These are phyloP conservation scores for Cephus pygmeus DNA, from an alignment of 2,888 invertebrate species.

Conservation along the genomic window DNA sequence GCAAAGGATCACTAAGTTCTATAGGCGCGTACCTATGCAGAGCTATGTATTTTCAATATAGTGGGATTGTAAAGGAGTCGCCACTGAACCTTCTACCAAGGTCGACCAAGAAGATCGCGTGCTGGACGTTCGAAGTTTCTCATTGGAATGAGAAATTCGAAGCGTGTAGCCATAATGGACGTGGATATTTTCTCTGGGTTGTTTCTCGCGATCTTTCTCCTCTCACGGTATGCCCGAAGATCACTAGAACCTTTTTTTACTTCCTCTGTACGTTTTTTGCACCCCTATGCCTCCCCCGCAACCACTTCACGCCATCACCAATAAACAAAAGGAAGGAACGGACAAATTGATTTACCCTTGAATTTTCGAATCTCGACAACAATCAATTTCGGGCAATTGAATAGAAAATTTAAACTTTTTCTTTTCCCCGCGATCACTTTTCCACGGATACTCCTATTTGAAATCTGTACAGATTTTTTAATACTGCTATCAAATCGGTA, in stretches of 20 bases:
- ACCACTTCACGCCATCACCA: neutral
- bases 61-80: neutral
- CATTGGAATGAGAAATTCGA: neutral
- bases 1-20: neutral
- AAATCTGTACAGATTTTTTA: no score
- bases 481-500: no score
- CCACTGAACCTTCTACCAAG: constrained; percentile 6
- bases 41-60: neutral
- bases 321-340: neutral
- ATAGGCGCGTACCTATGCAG: neutral
- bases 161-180: neutral
- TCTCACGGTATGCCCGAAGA: neutral
- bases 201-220: neutral
- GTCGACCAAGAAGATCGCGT: neutral
- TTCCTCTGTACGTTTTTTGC: neutral
- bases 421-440: no score
- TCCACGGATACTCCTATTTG: no score
- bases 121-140: neutral
- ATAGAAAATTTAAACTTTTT: no score
- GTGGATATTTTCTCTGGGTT: neutral
- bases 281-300: no score
- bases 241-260: neutral
- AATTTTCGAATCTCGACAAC: neutral
- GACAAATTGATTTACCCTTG: neutral
- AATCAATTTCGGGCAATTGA: no score